Evolutionary conservation across 2,797 vertebrate genomes (phyloP), one percentile per base, ranked within the genome.

Genomic region (Sebastes hubbsi): DNA sequence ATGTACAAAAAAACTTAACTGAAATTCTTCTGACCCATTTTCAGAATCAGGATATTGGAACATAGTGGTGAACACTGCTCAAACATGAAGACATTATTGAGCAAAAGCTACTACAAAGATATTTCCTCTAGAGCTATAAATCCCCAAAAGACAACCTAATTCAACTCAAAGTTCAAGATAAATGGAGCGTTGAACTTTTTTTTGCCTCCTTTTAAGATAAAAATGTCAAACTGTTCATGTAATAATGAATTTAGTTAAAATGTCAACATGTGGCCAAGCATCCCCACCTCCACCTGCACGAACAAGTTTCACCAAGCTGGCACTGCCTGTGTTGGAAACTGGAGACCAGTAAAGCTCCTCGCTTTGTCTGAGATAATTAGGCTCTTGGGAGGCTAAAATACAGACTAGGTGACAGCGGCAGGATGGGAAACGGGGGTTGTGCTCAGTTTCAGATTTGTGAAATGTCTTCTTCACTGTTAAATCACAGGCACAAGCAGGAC

Each of bases 281-380:
- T 58, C 56, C 18, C 24, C 36, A 46, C 55, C n/a, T 61, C 62
- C 30, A 77, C 14, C 30, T 55, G 56, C 46, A 54, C 18, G 27
- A 32, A 65, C 52, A 74, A 66, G 29, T 42, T 59, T 82, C 29
- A 9, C 38, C 46, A 72, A 89, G 75, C 66, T 81, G 77, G 38
- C 42, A 9, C 8, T 52, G 75, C 16, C 12, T 63, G 68, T 66
- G 65, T 72, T 55, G 16, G 49, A 11, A 54, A 27, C 76, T 36
- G 22, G 74, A 85, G 76, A 86, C 11, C 27, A 81, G 36, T n/a
- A 36, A 58, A 29, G 58, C 46, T 65, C 29, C 36, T 22, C 36
- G 72, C 59, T 80, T 80, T 71, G 80, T 74, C n/a, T 64, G 22
- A 16, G 58, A 62, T 93, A 93, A 94, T 91, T 83, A 86, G 79